These are phyloP conservation scores for Catharus bicknelli DNA, from an alignment of 2,113 vertebrate species.

Conservation along the genomic window DNA sequence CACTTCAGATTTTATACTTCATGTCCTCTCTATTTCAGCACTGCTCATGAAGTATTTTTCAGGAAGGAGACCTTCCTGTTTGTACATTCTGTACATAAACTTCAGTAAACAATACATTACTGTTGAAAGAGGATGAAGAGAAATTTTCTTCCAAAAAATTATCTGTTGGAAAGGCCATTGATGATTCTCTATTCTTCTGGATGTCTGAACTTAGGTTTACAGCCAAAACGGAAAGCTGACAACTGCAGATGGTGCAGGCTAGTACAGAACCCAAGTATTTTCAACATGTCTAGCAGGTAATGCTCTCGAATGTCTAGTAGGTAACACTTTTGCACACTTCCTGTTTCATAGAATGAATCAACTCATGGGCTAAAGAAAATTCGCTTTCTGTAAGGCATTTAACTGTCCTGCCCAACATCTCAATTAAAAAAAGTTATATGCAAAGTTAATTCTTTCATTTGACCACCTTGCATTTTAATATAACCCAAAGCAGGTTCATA, in stretches of 20 bases:
- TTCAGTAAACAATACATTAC: conserved; percentile 71
- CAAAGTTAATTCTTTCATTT: neutral
- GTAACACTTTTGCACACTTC: conserved; percentile 17
- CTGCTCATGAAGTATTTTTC: conserved; percentile 70
- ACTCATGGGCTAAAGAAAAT: conserved; percentile 13
- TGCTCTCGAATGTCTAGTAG: neutral
- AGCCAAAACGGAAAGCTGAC: conserved; percentile 52
- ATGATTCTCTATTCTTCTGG: conserved; percentile 36
- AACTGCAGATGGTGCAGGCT: conserved; percentile 40
- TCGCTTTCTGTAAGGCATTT: neutral
- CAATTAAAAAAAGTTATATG: neutral
- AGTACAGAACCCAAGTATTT: conserved; percentile 28
- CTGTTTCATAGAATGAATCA: conserved; percentile 21
- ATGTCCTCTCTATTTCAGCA: conserved; percentile 55
- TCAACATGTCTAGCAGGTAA: conserved; percentile 1
- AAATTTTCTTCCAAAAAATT: conserved; percentile 47
- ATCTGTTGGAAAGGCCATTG: conserved; percentile 45
- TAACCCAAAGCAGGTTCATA: neutral
- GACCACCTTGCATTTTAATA: neutral
- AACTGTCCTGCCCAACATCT: neutral
- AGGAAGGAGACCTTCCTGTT: conserved; percentile 79
- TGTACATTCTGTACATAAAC: conserved; percentile 74
- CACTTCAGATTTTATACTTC: conserved; percentile 58
- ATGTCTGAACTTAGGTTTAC: conserved; percentile 40
- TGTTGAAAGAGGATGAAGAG: conserved; percentile 46